Conservation (phyloP, 2,797 vertebrate genomes). For the Halcyon smyrnensis region DNA sequence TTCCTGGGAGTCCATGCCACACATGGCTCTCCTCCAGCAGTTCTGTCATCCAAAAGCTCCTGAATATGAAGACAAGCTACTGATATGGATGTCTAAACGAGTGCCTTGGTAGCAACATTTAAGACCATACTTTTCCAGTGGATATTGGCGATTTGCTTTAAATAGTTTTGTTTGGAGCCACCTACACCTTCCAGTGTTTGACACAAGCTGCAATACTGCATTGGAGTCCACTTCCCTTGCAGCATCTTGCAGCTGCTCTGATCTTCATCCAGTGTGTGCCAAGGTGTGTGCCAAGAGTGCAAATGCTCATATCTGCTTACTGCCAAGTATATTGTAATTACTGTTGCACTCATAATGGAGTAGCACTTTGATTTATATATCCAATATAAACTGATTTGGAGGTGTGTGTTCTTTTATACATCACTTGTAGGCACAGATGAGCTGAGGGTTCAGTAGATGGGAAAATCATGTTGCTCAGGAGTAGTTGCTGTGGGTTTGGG, state of each 20-base stretch:
- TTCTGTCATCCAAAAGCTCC: not conserved
- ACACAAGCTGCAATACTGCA: fast-evolving
- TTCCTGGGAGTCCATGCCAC: fast-evolving
- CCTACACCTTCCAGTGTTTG: not conserved
- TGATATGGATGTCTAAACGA: not conserved
- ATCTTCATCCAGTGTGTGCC: not conserved
- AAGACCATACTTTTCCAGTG: not conserved
- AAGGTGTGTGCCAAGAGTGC: not conserved
- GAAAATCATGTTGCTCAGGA: not conserved
- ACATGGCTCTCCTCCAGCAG: not conserved
- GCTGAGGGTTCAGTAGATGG: not conserved
- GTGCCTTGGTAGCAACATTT: not conserved
- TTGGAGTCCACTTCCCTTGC: not conserved
- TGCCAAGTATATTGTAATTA: too few relatives aligned
- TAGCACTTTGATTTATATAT: not conserved
- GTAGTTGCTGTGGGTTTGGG: not conserved
- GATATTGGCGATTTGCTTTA: not conserved
- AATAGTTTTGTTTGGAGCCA: not conserved
- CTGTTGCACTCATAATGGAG: not conserved
- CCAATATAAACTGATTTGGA: not conserved
- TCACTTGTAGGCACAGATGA: not conserved
- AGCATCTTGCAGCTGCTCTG: not conserved
- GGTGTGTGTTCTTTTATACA: not conserved
- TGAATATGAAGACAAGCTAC: not conserved
- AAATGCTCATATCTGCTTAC: not conserved